Percentiles rank a stretch among this genome's conserved stretches.
Conservation (phyloP, 2,113 vertebrate genomes). For the Barnardius zonarius region DNA sequence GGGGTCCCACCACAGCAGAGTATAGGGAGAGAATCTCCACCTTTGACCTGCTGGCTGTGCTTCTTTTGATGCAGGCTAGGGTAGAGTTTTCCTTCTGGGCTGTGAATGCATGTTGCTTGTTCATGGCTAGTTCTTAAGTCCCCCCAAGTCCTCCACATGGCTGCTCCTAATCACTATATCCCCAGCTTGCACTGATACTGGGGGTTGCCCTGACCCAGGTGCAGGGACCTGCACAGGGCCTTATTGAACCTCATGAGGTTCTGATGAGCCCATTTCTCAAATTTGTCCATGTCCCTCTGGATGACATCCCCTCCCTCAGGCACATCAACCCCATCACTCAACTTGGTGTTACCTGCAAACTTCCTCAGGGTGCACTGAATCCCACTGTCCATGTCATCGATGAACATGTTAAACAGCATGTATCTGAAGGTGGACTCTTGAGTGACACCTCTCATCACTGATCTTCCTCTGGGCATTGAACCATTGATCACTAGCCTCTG, state of each 20-base stretch:
- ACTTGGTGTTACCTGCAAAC: background rate
- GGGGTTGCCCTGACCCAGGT: accelerated
- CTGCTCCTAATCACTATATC: background rate
- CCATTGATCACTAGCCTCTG: background rate
- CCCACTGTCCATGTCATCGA: no score
- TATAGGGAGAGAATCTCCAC: background rate
- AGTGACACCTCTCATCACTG: accelerated
- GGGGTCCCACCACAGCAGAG: accelerated
- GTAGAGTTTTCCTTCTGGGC: background rate
- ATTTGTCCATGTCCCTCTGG: background rate
- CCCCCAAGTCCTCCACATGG: accelerated
- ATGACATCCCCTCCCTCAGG: no score
- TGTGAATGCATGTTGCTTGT: accelerated
- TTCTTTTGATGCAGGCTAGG: background rate
- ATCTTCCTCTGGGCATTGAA: background rate
- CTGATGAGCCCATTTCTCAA: background rate
- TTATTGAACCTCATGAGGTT: background rate
- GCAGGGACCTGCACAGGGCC: background rate
- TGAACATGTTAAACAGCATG: background rate
- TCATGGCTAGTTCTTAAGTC: background rate
- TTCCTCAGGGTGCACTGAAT: accelerated
- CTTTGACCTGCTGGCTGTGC: accelerated
- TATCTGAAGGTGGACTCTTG: background rate
- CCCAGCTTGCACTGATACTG: background rate
- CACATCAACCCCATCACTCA: accelerated